These are phyloP conservation scores for Astur gentilis DNA, from an alignment of 2,113 vertebrate species.

Conservation along the genomic window DNA sequence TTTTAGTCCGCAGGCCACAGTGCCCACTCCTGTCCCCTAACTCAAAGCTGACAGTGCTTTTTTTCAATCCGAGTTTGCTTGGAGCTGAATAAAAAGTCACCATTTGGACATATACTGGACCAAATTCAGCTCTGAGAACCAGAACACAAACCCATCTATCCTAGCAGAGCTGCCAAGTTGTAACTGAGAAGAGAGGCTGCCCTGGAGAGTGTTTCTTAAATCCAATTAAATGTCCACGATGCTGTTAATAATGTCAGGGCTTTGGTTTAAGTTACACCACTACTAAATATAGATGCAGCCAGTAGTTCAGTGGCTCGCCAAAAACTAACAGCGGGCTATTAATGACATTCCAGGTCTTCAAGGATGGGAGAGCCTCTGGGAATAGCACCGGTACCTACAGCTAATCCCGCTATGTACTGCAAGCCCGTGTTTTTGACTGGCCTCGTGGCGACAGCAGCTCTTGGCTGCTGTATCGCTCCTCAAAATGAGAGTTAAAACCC, in stretches of 20 bases:
- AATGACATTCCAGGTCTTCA: neutral
- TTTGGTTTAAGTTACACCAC: neutral
- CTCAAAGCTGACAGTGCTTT: neutral
- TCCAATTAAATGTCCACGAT: neutral
- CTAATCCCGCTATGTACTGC: accelerated
- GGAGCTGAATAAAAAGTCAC: neutral
- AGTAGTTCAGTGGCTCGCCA: neutral
- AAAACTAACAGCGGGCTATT: neutral
- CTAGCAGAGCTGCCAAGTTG: neutral
- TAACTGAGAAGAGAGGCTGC: neutral
- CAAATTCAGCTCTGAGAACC: neutral
- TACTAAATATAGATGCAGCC: neutral
- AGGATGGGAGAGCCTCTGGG: neutral
- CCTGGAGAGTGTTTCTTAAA: neutral
- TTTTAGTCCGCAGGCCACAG: neutral
- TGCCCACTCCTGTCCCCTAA: neutral
- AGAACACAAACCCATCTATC: neutral
- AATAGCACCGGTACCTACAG: neutral
- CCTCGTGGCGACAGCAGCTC: neutral
- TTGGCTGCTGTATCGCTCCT: neutral
- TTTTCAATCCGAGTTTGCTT: neutral
- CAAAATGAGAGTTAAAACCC: neutral
- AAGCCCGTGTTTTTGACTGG: neutral
- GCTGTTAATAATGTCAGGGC: neutral
- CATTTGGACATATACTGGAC: neutral